These are phyloP conservation scores for Macrosteles quadrilineatus DNA, from an alignment of 1,140 invertebrate genomes.

Conservation along the genomic window DNA sequence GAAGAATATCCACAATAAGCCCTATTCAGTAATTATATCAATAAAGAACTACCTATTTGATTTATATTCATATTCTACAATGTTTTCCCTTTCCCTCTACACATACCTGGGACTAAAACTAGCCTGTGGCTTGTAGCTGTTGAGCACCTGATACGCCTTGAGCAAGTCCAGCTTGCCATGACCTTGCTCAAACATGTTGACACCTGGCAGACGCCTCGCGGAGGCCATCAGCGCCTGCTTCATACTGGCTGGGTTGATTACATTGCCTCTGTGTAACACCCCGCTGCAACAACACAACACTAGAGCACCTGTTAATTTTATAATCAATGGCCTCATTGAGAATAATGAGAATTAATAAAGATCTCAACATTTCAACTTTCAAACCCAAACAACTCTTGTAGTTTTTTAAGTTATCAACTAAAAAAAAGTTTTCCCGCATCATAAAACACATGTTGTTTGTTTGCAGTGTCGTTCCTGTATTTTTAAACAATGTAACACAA, in stretches of 20 bases:
- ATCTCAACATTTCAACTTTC: neutral
- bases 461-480: too few species aligned
- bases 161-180: conserved; percentile 91
- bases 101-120: conserved; percentile 62
- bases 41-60: too few species aligned
- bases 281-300: conserved; percentile 50
- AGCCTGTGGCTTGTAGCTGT: conserved; percentile 81
- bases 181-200: conserved; percentile 97
- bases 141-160: conserved; percentile 78
- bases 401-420: too few species aligned
- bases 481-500: too few species aligned
- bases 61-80: too few species aligned
- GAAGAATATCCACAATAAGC: too few species aligned
- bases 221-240: conserved; percentile 92
- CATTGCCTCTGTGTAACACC: conserved; percentile 48
- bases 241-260: conserved; percentile 91
- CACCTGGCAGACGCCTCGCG: conserved; percentile 76
- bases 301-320: neutral
- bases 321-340: too few species aligned
- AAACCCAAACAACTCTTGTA: too few species aligned
- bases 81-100: too few species aligned
- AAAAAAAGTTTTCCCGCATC: too few species aligned
- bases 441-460: too few species aligned
- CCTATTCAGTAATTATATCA: too few species aligned
- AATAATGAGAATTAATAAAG: neutral